Conservation (phyloP, 2,797 vertebrate species). For the Poecile montanus region DNA sequence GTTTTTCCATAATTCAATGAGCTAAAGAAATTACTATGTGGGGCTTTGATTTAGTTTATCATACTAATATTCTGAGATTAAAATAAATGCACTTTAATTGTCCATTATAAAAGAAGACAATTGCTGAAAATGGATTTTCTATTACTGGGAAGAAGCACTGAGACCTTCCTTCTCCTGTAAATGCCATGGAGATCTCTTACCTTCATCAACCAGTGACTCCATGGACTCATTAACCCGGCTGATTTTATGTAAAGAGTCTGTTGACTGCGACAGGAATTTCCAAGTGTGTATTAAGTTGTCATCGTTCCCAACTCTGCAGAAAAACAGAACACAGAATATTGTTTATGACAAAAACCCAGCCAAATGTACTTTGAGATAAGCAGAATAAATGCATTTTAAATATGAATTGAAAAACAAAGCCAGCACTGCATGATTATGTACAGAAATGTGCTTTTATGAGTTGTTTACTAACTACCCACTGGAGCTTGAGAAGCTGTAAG, state of each 20-base stretch:
- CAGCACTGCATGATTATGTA: fast-evolving
- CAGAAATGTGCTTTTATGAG: not conserved
- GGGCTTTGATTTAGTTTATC: not conserved
- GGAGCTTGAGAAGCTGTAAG: not conserved
- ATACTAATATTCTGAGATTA: not conserved
- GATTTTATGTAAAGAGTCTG: slow-evolving; percentile 94
- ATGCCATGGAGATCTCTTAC: slow-evolving; percentile 69
- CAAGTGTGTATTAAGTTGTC: slow-evolving; percentile 88
- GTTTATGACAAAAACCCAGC: not conserved
- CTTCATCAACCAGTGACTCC: slow-evolving; percentile 95
- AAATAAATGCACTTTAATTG: slow-evolving; percentile 4
- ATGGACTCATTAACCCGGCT: slow-evolving; percentile 92
- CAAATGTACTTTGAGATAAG: not conserved
- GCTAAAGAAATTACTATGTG: not conserved
- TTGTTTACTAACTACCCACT: not conserved
- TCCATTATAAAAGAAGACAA: not conserved
- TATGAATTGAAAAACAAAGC: not conserved
- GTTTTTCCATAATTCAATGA: not conserved
- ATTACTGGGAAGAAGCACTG: not conserved
- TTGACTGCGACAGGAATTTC: slow-evolving; percentile 93
- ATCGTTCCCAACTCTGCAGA: slow-evolving; percentile 86
- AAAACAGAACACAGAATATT: not conserved
- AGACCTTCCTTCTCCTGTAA: not conserved
- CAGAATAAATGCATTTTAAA: slow-evolving; percentile 21
- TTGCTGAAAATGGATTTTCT: not conserved